Evolutionary conservation across 2,797 vertebrate species (phyloP), one percentile per base, ranked within the genome.

Genomic region (Manis crassicaudata): DNA sequence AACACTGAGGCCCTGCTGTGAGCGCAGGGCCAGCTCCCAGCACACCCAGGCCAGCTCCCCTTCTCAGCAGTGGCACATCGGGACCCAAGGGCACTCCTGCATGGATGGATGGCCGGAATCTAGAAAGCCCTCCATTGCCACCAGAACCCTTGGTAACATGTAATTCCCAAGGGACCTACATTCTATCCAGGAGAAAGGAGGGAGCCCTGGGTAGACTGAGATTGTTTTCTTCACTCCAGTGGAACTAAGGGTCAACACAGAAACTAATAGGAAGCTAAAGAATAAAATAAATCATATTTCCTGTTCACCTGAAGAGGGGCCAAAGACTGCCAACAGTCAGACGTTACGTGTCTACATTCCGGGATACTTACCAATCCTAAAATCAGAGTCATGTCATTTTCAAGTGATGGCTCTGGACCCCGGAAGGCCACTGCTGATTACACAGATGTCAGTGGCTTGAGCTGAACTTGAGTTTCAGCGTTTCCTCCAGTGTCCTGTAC

Each of bases 111-210:
- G 17, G 62, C 27, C 63, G 1, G 23, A 27, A 35, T 50, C 68
- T n/a, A 27, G 50, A 40, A 1, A 60, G 20, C 13, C 1, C 60
- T 11, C 27, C 18, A 16, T 5, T 21, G 21, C 56, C 58, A 18
- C 35, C 14, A 21, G 35, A 29, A 32, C 11, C 1, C 16, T 7
- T 1, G 29, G 35, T 40, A 10, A 2, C 2, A 6, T 0, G 56
- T 5, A 25, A 27, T 17, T 56, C 60, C 37, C 81, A 32, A 56
- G 35, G 16, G 70, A 54, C 20, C 14, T 21, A 1, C 10, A 3
- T 75, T 73, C 70, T n/a, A 9, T 21, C 13, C 14, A 16, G 4
- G 16, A 18, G 23, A 14, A 20, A 27, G 4, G 4, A 7, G 32
- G 20, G 25, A 13, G n/a, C 43, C 12, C 23, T 54, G 4, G 2